phyloP scores from a whole-genome alignment of 2,797 vertebrate genomes.

The Sebastes reedi region DNA sequence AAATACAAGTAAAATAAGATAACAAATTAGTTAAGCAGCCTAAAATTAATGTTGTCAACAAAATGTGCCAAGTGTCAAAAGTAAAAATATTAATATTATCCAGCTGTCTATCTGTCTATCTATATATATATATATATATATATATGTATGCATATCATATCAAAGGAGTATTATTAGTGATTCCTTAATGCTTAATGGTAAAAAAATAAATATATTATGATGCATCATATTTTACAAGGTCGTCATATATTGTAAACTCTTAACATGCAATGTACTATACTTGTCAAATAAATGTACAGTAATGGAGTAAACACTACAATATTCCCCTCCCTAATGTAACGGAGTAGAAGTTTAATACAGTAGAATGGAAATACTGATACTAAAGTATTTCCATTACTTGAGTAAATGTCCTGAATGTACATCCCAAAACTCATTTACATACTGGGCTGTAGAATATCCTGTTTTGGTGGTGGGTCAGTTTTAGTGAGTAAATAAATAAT shows the following conservation, averaged over 20 bases:
- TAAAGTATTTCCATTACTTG: neutral
- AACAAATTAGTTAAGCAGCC: too few relatives aligned
- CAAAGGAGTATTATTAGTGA: neutral
- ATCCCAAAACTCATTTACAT: neutral
- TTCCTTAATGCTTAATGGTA: neutral
- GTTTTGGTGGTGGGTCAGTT: neutral
- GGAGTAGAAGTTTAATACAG: neutral
- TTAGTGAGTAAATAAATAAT: neutral
- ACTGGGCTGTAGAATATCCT: neutral
- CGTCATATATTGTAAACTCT: neutral
- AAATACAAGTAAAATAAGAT: too few relatives aligned
- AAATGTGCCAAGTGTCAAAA: too few relatives aligned
- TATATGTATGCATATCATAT: neutral
- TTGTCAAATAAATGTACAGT: neutral
- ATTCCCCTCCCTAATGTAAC: neutral
- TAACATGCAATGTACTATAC: neutral
- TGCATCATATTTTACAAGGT: neutral
- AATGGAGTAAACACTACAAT: neutral
- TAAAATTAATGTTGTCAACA: too few relatives aligned
- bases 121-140: too few relatives aligned
- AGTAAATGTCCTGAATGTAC: neutral
- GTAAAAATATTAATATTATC: too few relatives aligned
- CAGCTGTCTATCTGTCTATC: too few relatives aligned
- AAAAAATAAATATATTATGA: neutral
- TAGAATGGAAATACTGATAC: neutral